Conservation (phyloP, 2,888 invertebrate genomes). For the Quadroppia sp. region DNA sequence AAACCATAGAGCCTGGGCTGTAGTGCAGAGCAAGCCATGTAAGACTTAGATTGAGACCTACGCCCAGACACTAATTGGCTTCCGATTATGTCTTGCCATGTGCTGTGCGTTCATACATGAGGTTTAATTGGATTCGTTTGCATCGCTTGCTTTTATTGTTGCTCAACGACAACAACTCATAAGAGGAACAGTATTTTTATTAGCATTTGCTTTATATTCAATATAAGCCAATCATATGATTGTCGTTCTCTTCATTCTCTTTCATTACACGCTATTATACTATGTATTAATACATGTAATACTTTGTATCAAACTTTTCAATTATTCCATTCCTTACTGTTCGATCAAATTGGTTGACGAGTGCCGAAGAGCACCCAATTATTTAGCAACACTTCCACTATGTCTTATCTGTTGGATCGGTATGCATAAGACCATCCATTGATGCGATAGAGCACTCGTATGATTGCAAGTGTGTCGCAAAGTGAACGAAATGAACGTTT, state of each 20-base stretch:
- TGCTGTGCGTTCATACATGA: slow-evolving; percentile 28
- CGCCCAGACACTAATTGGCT: slow-evolving; percentile 36
- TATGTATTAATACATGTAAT: neutral
- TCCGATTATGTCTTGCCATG: slow-evolving; percentile 36
- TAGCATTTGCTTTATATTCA: neutral
- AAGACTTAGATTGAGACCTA: slow-evolving; percentile 29
- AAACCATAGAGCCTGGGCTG: slow-evolving; percentile 13
- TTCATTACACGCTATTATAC: neutral
- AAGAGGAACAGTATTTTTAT: neutral
- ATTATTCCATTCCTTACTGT: neutral
- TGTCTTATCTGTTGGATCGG: slow-evolving; percentile 11
- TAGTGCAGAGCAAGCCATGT: slow-evolving; percentile 18
- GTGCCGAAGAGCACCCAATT: neutral
- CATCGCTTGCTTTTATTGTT: slow-evolving; percentile 29
- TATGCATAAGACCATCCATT: slow-evolving; percentile 8
- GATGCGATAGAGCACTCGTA: slow-evolving; percentile 6
- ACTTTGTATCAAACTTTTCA: neutral
- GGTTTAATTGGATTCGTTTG: slow-evolving; percentile 27
- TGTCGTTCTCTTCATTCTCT: neutral
- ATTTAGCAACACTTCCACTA: slow-evolving; percentile 26
- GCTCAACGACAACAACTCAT: neutral
- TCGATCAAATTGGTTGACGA: neutral
- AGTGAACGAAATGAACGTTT: slow-evolving; percentile 1
- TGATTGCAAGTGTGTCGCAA: slow-evolving; percentile 24
- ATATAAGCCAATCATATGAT: too few relatives aligned